Conservation (phyloP, 2,113 vertebrate species). For the Cebus imitator region DNA sequence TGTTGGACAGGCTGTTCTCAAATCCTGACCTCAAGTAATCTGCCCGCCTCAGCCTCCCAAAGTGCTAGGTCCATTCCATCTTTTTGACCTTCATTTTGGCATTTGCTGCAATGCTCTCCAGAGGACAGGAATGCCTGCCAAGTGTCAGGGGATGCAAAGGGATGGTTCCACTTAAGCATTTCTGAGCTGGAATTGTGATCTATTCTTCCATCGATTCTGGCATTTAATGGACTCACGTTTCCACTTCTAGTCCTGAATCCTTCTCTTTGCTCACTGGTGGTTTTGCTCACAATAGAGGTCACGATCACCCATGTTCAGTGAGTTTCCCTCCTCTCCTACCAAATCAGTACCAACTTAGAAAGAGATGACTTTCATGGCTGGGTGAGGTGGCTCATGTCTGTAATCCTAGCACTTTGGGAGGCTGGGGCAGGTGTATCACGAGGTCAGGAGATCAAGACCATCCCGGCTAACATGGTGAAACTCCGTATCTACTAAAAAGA, state of each 20-base stretch:
- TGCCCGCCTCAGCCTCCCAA: not conserved
- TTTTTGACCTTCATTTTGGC: too few species aligned
- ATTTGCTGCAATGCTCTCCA: not conserved
- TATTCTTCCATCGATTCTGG: not conserved
- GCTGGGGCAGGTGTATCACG: too few species aligned
- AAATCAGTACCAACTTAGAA: not conserved
- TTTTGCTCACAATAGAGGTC: not conserved
- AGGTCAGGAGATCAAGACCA: too few species aligned
- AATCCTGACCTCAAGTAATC: not conserved
- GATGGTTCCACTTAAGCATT: not conserved
- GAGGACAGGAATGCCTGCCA: not conserved
- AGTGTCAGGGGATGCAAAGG: not conserved
- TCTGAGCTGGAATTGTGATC: not conserved
- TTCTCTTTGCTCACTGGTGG: not conserved
- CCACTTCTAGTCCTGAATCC: not conserved
- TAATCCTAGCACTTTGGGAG: too few species aligned
- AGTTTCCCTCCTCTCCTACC: not conserved
- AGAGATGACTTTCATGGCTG: not conserved
- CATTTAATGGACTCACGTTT: not conserved
- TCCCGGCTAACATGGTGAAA: too few species aligned
- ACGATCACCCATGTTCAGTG: not conserved
- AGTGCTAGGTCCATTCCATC: not conserved
- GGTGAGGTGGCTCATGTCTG: too few species aligned
- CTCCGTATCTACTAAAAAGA: too few species aligned
- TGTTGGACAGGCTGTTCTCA: not conserved